Evolutionary conservation across 2,888 invertebrate species (phyloP).

Genomic region (Idaea dimidiata): DNA sequence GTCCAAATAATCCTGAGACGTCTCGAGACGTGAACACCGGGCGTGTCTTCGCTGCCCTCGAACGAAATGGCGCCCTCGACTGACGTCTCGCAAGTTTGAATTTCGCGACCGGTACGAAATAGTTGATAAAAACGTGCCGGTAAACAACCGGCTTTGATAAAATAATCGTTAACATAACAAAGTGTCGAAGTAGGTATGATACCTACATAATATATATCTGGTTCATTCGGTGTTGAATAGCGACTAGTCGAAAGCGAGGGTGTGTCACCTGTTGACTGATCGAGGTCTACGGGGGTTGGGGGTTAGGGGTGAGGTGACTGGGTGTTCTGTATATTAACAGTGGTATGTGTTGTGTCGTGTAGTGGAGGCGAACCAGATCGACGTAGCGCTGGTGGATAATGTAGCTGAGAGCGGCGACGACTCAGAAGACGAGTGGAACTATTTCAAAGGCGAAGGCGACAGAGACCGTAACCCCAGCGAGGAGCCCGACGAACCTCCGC

Average conservation of each 20-base stretch:
- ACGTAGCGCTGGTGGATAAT: conserved; percentile 83
- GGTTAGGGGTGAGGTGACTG: conserved; percentile 41
- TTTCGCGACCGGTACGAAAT: conserved; percentile 72
- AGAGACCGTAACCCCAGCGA: conserved; percentile 79
- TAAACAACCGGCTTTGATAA: conserved; percentile 39
- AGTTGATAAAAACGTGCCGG: conserved; percentile 38
- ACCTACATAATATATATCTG: conserved; percentile 12
- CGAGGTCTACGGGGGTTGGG: conserved; percentile 27
- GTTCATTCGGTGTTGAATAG: conserved; percentile 12
- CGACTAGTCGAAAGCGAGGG: conserved; percentile 39
- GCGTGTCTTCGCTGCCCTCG: conserved; percentile 61
- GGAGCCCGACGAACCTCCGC: conserved; percentile 78
- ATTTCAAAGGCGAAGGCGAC: conserved; percentile 85
- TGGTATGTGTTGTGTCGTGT: conserved; percentile 47
- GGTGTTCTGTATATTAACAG: conserved; percentile 38
- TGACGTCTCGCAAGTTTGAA: conserved; percentile 66
- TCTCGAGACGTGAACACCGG: conserved; percentile 46
- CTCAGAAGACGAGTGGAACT: conserved; percentile 95
- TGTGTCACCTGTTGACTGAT: conserved; percentile 74
- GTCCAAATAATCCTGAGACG: conserved; percentile 20
- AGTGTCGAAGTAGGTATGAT: conserved; percentile 22
- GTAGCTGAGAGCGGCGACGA: conserved; percentile 88
- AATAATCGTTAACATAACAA: conserved; percentile 15
- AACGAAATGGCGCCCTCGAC: conserved; percentile 73
- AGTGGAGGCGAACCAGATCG: conserved; percentile 74